Evolutionary conservation across 2,888 invertebrate genomes (phyloP).

Genomic region (Pseudococcus viburni): DNA sequence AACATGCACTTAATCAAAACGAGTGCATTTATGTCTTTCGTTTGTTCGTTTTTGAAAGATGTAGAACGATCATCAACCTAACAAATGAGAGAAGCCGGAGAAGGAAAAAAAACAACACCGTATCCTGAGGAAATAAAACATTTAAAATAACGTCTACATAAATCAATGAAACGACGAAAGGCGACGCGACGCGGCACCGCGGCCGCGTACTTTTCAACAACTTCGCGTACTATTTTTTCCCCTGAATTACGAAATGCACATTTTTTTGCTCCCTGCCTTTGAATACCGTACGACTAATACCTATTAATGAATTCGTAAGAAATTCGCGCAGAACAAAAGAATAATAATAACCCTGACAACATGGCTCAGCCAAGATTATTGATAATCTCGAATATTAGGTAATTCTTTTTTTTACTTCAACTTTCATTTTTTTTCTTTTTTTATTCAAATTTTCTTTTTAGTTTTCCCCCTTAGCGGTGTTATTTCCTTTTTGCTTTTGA

Average conservation of each 20-base stretch:
- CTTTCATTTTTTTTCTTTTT: constrained; percentile 26
- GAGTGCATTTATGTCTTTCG: constrained; percentile 40
- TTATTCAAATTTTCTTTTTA: constrained; percentile 19
- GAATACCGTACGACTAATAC: not conserved
- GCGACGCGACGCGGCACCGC: not conserved
- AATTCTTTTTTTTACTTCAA: constrained; percentile 3
- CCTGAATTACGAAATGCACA: not conserved
- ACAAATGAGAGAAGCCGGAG: constrained; percentile 7
- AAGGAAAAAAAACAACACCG: not conserved
- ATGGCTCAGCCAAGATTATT: constrained; percentile 30
- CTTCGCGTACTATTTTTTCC: not conserved
- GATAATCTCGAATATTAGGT: constrained; percentile 39
- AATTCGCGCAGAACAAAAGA: constrained; percentile 30
- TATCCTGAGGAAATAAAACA: constrained; percentile 28
- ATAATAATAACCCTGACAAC: not conserved
- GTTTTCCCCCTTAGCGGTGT: not conserved
- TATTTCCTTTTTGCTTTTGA: not conserved
- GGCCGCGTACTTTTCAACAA: not conserved
- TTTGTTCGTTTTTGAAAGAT: constrained; percentile 38
- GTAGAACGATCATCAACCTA: constrained; percentile 16
- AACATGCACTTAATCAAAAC: constrained; percentile 55
- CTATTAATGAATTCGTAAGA: constrained; percentile 25
- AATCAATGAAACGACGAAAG: constrained; percentile 21
- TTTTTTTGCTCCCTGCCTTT: not conserved
- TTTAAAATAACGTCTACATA: constrained; percentile 30